A percentile compares a stretch with the other conserved stretches of the same genome.
Conservation (phyloP, 2,113 vertebrate genomes). For the Archilochus colubris region DNA sequence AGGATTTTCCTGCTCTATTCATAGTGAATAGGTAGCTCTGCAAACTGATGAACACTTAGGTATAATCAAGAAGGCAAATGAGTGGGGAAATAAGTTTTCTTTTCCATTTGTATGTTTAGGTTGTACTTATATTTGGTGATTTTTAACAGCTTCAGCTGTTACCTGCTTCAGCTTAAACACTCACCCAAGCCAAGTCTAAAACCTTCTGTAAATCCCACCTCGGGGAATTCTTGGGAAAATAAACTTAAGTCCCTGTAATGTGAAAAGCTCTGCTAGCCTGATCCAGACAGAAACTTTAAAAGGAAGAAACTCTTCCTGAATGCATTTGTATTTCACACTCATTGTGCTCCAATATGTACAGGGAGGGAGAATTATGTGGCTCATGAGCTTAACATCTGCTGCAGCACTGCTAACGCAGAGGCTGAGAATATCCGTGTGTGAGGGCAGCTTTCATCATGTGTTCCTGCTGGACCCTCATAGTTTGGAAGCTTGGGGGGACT, state of each 20-base stretch:
- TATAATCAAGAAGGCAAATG: not conserved
- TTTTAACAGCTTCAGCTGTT: not conserved
- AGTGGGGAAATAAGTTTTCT: not conserved
- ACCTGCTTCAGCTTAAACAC: not conserved
- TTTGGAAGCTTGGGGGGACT: not conserved
- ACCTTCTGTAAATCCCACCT: not conserved
- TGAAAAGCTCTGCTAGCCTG: not conserved
- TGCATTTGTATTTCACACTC: not conserved
- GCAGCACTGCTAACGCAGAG: not conserved
- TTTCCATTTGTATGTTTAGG: not conserved
- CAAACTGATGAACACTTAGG: not conserved
- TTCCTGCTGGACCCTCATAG: not conserved
- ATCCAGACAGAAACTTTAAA: not conserved
- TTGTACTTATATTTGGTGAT: not conserved
- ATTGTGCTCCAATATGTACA: not conserved
- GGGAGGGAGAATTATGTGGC: not conserved
- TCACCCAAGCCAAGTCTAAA: not conserved
- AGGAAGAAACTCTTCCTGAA: not conserved
- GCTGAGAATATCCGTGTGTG: not conserved
- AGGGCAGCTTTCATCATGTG: not conserved
- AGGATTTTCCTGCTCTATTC: not conserved
- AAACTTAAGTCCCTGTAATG: not conserved
- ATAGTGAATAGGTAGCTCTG: not conserved
- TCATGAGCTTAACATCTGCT: not conserved
- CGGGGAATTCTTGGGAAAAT: not conserved